Percentiles rank a stretch among this genome's conserved stretches.
These are phyloP conservation scores for Actinopyga echinites DNA, from an alignment of 53 echinoderm and acorn worm genomes.

Conservation along the genomic window DNA sequence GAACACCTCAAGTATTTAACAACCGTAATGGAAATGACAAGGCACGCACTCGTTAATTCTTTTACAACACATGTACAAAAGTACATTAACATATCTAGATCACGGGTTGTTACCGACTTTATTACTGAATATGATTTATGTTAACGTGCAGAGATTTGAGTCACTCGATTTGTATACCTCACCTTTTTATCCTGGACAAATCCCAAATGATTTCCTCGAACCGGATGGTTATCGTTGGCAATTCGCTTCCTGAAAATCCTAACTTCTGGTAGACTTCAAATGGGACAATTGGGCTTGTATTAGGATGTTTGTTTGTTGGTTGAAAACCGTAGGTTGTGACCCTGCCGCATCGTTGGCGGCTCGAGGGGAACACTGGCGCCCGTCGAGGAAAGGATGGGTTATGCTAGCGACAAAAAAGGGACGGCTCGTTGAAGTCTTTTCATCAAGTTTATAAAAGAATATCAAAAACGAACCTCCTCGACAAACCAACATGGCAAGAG, in stretches of 20 bases:
- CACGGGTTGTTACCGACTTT: background rate
- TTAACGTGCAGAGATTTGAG: constrained; percentile 16
- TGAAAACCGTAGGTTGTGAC: constrained; percentile 24
- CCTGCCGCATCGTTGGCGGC: constrained; percentile 32
- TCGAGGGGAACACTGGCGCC: constrained; percentile 15
- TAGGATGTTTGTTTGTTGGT: constrained; percentile 35
- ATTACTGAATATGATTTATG: too few species aligned
- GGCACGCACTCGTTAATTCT: constrained; percentile 2
- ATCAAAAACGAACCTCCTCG: background rate
- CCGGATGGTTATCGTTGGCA: constrained; percentile 23
- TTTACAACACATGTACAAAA: constrained; percentile 26
- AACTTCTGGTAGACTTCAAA: constrained; percentile 28
- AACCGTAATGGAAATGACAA: too few species aligned
- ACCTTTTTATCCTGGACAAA: constrained; percentile 2
- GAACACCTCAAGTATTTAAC: too few species aligned
- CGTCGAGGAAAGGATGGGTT: constrained; percentile 25
- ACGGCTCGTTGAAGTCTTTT: constrained; percentile 5
- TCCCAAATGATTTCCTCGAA: constrained; percentile 22
- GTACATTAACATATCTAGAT: constrained; percentile 23
- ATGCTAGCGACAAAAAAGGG: background rate
- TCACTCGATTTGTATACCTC: constrained; percentile 4
- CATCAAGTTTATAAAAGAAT: constrained; percentile 13
- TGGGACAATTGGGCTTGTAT: constrained; percentile 36
- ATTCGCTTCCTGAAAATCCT: constrained; percentile 19
- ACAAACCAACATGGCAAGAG: background rate